A percentile compares a stretch with the other conserved stretches of the same genome.
Conservation (phyloP, 2,888 invertebrate species). For the Thymelicus sylvestris region DNA sequence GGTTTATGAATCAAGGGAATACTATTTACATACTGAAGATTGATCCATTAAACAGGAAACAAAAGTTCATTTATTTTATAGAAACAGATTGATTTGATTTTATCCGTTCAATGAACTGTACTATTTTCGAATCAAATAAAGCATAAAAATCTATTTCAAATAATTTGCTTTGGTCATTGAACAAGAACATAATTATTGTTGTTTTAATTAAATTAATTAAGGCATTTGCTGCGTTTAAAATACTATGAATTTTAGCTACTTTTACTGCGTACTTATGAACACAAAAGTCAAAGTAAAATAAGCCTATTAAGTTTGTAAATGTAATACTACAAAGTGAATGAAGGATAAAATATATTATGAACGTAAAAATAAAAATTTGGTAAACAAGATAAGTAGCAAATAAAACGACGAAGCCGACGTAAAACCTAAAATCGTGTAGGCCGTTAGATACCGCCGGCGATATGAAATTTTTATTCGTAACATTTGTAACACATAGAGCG, state of each 20-base stretch:
- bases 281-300: slow-evolving; percentile 13
- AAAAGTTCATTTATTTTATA: no score
- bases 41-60: neutral
- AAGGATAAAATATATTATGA: slow-evolving; percentile 16
- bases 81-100: neutral
- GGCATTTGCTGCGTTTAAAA: neutral
- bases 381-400: slow-evolving; percentile 31
- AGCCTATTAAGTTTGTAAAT: slow-evolving; percentile 14
- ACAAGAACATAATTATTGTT: no score
- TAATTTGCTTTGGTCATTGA: no score
- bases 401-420: slow-evolving; percentile 31
- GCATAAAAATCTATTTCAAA: no score
- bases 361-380: slow-evolving; percentile 26
- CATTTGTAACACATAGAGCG: slow-evolving; percentile 48
- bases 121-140: no score
- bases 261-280: neutral
- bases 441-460: slow-evolving; percentile 30
- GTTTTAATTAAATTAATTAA: no score
- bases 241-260: slow-evolving; percentile 3
- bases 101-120: no score
- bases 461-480: slow-evolving; percentile 34
- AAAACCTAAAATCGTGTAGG: slow-evolving; percentile 34
- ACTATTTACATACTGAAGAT: slow-evolving; percentile 15
- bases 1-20: slow-evolving; percentile 7
- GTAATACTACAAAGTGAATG: slow-evolving; percentile 18